These are phyloP conservation scores for Leptinotarsa undecemlineata DNA, from an alignment of 1,140 invertebrate genomes.

Conservation along the genomic window DNA sequence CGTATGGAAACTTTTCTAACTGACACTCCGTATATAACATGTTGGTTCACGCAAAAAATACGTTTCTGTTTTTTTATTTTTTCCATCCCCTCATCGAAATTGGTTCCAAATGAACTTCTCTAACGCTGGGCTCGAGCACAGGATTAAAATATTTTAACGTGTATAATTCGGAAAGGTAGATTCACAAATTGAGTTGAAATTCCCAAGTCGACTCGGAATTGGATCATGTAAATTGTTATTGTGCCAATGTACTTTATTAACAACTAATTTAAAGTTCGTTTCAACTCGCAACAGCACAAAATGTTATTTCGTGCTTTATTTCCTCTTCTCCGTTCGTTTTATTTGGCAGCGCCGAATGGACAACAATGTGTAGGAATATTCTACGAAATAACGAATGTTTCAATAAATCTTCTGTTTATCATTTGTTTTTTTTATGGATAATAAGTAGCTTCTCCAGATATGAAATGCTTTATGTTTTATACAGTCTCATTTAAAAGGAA, in stretches of 20 bases:
- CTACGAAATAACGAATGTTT: too few species aligned
- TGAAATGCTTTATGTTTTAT: too few species aligned
- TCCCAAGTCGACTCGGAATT: conserved; percentile 19
- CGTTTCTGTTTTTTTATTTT: not conserved
- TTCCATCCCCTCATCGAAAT: not conserved
- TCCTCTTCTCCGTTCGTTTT: not conserved
- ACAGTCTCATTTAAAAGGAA: too few species aligned
- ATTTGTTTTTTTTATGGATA: too few species aligned
- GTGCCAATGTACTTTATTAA: conserved; percentile 25
- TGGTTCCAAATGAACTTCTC: not conserved
- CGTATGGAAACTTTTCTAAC: too few species aligned
- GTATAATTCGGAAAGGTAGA: conserved; percentile 16
- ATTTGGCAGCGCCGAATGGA: not conserved
- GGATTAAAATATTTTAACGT: conserved; percentile 20
- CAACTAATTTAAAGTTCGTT: conserved; percentile 25
- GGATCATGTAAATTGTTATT: conserved; percentile 28
- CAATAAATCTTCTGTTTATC: too few species aligned
- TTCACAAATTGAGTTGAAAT: conserved; percentile 20
- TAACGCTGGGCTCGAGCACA: not conserved
- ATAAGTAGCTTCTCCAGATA: too few species aligned
- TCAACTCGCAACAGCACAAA: conserved; percentile 10
- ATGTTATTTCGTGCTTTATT: conserved; percentile 1
- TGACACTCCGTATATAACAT: too few species aligned
- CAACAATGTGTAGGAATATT: too few species aligned
- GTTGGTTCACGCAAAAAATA: too few species aligned